Base-by-base conservation (phyloP, 2,113 vertebrate genomes). In the Conger conger region DNA sequence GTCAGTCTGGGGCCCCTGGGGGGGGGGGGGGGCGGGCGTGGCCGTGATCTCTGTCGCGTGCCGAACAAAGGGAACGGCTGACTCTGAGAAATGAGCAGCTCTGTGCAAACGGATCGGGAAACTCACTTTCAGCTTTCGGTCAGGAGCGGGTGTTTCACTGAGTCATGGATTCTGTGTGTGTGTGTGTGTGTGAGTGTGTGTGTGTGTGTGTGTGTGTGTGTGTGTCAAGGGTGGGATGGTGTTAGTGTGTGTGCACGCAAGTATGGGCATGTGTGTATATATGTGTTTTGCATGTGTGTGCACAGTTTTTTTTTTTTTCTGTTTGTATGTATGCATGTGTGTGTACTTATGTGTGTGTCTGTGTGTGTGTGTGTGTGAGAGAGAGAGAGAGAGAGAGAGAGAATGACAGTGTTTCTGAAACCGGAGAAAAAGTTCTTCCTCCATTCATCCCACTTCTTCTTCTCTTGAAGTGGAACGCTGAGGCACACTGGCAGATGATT, bases 61-160 rank as follows among this genome's bases (percentile, higher is more conserved):
- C 7, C 13, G 38, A 80, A 80, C 79, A 80, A 80, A 80, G 79
- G 18, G 9, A 50, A 8, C 15, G 79, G 79, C 79, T 80, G 79
- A 45, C 79, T 80, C n/a, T 80, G 79, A 80, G 30, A 36, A n/a
- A 30, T 80, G 79, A 80, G 38, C n/a, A 80, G 42, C 23, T 80
- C 40, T 45, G n/a, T 6, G 27, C 3, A 8, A 6, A n/a, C n/a
- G 68, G 30, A 33, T 33, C 68, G 1, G n/a, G 68, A 73, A 33
- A 30, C 68, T 7, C 68, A 73, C 13, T 18, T 60, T 60, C 0
- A 1, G 23, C 20, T 23, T 63, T 23, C 4, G 2, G 57, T 3
- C 18, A 27, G 57, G 27, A 27, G 1, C 2, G 20, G 2, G 57
- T 23, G 23, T 63, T 63, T 23, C 20, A 23, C 57, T 63, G 18